Percentiles rank a stretch among this genome's conserved stretches.
Conservation (phyloP, 2,113 vertebrate species). For the Pipra filicauda region DNA sequence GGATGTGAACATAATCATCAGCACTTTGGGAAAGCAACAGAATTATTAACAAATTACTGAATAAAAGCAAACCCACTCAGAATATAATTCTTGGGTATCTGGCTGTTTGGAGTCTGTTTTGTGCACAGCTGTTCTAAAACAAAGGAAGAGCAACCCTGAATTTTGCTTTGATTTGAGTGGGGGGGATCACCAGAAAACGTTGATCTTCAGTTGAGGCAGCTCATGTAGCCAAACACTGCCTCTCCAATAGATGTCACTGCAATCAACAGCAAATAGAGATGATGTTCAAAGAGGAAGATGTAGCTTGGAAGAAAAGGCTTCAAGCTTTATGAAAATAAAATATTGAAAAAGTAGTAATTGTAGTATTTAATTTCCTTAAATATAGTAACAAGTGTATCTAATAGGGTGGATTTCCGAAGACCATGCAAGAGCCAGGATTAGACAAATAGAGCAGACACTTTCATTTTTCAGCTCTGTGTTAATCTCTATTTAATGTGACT, state of each 20-base stretch:
- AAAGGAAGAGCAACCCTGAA: neutral
- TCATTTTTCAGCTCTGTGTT: slow-evolving; percentile 15
- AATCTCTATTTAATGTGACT: slow-evolving; percentile 45
- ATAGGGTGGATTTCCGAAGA: neutral
- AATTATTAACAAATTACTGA: neutral
- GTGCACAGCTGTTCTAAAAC: neutral
- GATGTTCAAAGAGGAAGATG: slow-evolving; percentile 1
- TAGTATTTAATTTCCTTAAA: neutral
- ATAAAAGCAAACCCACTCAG: neutral
- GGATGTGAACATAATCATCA: neutral
- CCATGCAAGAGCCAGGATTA: neutral
- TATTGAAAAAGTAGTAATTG: neutral
- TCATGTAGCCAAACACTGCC: slow-evolving; percentile 18
- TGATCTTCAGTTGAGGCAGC: neutral
- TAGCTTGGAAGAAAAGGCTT: neutral
- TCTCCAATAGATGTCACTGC: slow-evolving; percentile 79
- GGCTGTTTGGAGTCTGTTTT: neutral
- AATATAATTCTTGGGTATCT: neutral
- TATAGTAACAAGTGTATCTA: neutral
- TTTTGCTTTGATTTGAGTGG: neutral
- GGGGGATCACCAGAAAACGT: neutral
- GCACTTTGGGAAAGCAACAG: neutral
- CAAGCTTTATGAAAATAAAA: neutral
- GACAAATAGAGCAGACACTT: neutral
- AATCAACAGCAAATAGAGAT: slow-evolving; percentile 62